Percentiles rank a stretch among this genome's conserved stretches.
Evolutionary conservation across 2,113 vertebrate genomes (phyloP).

Genomic region (human): GRCh38 chr9:109973501-109974000

Average conservation of each 20-base stretch:
- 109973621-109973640: neutral
- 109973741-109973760: neutral
- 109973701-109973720: neutral
- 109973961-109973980: neutral
- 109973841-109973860: neutral
- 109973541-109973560: neutral
- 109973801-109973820: neutral
- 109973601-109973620: neutral
- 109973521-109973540: neutral
- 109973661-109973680: neutral
- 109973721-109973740: neutral
- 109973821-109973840: neutral
- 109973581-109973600: neutral
- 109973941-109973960: neutral
- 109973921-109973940: neutral
- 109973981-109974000: neutral
- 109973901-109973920: neutral
- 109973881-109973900: neutral
- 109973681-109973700: neutral
- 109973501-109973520: neutral
- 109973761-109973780: neutral
- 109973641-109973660: neutral
- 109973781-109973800: neutral
- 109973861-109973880: neutral
- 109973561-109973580: neutral